These are phyloP conservation scores for Mystacornis crossleyi DNA, from an alignment of 2,113 vertebrate species.

Conservation along the genomic window DNA sequence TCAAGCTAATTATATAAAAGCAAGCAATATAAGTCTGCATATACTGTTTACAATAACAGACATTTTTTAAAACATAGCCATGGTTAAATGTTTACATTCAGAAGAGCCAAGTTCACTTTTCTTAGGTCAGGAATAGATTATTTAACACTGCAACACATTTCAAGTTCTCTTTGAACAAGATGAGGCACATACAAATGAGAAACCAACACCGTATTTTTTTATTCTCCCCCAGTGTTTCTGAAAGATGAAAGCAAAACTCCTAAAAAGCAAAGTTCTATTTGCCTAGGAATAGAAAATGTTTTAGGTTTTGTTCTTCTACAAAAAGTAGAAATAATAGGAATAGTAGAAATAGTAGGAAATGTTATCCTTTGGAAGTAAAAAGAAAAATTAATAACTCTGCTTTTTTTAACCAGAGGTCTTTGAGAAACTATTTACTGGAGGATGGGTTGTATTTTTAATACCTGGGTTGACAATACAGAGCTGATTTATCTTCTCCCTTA, in stretches of 20 bases:
- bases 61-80: not conserved
- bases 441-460: not conserved
- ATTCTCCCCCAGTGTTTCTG: not conserved
- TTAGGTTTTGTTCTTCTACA: not conserved
- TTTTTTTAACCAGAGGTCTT: not conserved
- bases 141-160: not conserved
- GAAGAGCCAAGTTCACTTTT: not conserved
- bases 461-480: not conserved
- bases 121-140: not conserved
- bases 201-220: not conserved
- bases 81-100: not conserved
- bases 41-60: not conserved
- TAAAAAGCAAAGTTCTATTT: not conserved
- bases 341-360: not conserved
- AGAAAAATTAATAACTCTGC: not conserved
- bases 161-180: not conserved
- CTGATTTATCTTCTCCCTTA: not conserved
- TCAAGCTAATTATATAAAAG: not conserved
- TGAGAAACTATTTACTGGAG: not conserved
- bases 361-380: not conserved
- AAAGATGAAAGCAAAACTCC: not conserved
- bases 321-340: too few relatives aligned
- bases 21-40: not conserved
- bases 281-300: not conserved
- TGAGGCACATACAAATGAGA: not conserved